Evolutionary conservation across 2,888 invertebrate species (phyloP).

Genomic region (Belgica antarctica): DNA sequence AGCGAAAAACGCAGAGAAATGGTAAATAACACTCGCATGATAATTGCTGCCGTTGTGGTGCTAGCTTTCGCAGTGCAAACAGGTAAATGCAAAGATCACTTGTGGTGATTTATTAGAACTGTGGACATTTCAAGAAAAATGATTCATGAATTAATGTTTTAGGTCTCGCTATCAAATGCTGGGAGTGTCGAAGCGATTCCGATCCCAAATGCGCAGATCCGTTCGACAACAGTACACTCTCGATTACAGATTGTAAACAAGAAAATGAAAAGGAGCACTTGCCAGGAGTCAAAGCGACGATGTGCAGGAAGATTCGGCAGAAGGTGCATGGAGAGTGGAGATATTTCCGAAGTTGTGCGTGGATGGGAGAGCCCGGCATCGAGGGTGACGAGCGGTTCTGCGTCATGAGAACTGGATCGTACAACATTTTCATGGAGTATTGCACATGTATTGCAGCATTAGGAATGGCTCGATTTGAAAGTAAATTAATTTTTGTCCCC

Average conservation of each 20-base stretch:
- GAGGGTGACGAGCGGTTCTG: constrained; percentile 88
- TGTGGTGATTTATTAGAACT: too few relatives aligned
- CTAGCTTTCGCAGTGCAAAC: constrained; percentile 25
- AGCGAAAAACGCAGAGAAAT: background rate
- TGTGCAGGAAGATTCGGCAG: constrained; percentile 89
- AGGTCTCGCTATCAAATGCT: constrained; percentile 70
- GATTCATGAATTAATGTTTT: background rate
- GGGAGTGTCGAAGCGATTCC: constrained; percentile 84
- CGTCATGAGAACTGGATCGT: constrained; percentile 84
- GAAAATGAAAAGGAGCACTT: constrained; percentile 63
- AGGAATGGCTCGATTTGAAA: too few relatives aligned
- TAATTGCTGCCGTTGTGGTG: background rate
- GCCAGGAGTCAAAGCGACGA: constrained; percentile 69
- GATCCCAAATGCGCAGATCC: constrained; percentile 91
- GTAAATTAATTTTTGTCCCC: too few relatives aligned
- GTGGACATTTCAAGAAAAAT: too few relatives aligned
- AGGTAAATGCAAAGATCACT: constrained; percentile 8
- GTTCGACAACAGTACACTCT: constrained; percentile 84
- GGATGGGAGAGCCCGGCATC: constrained; percentile 85
- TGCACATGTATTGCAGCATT: constrained; percentile 88
- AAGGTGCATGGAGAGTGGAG: constrained; percentile 89
- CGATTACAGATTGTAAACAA: constrained; percentile 76
- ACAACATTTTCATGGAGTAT: constrained; percentile 90
- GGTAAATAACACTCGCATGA: constrained; percentile 17
- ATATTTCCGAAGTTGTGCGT: constrained; percentile 84